Percentiles rank a stretch among this genome's conserved stretches.
phyloP scores from a whole-genome alignment of 2,113 vertebrate genomes.

The Eolophus roseicapilla region DNA sequence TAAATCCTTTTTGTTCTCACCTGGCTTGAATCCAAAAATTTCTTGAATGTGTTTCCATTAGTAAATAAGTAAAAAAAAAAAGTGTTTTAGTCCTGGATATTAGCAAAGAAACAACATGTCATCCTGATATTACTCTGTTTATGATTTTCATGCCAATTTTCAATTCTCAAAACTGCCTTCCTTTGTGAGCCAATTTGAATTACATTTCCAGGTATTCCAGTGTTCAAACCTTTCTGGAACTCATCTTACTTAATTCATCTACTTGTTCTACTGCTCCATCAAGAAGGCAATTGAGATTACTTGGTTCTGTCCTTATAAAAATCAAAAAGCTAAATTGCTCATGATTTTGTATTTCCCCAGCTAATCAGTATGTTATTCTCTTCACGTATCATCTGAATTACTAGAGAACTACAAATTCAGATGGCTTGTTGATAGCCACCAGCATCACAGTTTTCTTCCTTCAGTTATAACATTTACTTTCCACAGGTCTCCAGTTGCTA shows the following conservation, averaged over 20 bases:
- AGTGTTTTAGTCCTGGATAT: background rate
- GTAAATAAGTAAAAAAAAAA: background rate
- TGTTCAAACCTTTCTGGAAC: background rate
- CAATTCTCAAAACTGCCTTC: background rate
- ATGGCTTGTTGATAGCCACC: background rate
- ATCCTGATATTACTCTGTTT: background rate
- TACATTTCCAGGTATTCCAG: background rate
- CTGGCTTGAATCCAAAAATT: background rate
- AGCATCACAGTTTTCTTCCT: background rate
- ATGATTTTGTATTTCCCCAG: background rate
- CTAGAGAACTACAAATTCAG: background rate
- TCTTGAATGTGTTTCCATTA: background rate
- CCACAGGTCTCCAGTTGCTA: background rate
- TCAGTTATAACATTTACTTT: background rate
- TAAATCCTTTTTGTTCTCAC: background rate
- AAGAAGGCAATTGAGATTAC: background rate
- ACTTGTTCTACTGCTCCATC: background rate
- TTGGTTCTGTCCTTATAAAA: background rate
- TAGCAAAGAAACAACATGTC: background rate
- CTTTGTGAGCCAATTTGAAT: background rate
- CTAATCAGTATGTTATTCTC: background rate
- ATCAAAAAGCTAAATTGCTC: background rate
- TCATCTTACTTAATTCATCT: background rate
- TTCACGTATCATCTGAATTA: background rate
- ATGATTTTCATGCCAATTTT: background rate